phyloP scores from a whole-genome alignment of 2,888 invertebrate genomes.

The Saturnia japonica region DNA sequence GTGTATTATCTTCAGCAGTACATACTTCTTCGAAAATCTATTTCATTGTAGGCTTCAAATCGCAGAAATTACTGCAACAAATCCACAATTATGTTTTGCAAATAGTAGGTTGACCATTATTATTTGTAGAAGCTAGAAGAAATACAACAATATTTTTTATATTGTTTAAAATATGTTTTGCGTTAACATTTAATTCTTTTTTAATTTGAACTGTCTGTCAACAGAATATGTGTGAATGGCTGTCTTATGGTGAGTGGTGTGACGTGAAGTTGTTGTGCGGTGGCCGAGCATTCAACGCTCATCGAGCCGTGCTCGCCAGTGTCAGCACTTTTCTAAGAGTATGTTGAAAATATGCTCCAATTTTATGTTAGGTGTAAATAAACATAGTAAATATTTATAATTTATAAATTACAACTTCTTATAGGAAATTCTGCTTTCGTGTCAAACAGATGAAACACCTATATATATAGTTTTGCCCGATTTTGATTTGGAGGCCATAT shows the following conservation, averaged over 20 bases:
- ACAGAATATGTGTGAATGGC: slow-evolving; percentile 70
- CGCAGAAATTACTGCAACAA: not conserved
- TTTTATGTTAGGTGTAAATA: not conserved
- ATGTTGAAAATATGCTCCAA: slow-evolving; percentile 29
- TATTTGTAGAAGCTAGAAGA: too few species aligned
- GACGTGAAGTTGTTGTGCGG: slow-evolving; percentile 85
- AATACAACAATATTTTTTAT: too few species aligned
- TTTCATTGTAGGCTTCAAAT: not conserved
- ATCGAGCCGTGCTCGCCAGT: slow-evolving; percentile 85
- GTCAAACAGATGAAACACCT: slow-evolving; percentile 71
- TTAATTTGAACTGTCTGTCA: slow-evolving; percentile 5
- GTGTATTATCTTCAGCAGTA: not conserved
- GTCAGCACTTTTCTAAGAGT: slow-evolving; percentile 86
- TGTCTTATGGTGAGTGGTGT: slow-evolving; percentile 72
- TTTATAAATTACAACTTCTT: slow-evolving; percentile 33
- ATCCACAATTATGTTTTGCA: not conserved
- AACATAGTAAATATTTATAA: not conserved
- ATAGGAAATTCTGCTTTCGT: slow-evolving; percentile 63
- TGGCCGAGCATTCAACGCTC: slow-evolving; percentile 84
- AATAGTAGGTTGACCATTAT: not conserved
- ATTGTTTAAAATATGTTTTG: too few species aligned
- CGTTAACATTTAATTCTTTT: too few species aligned
- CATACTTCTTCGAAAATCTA: not conserved
- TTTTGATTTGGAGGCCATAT: slow-evolving; percentile 83
- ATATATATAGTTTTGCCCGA: slow-evolving; percentile 85